Base-by-base conservation (phyloP, 2,888 invertebrate species). In the Pseudoips prasinana region DNA sequence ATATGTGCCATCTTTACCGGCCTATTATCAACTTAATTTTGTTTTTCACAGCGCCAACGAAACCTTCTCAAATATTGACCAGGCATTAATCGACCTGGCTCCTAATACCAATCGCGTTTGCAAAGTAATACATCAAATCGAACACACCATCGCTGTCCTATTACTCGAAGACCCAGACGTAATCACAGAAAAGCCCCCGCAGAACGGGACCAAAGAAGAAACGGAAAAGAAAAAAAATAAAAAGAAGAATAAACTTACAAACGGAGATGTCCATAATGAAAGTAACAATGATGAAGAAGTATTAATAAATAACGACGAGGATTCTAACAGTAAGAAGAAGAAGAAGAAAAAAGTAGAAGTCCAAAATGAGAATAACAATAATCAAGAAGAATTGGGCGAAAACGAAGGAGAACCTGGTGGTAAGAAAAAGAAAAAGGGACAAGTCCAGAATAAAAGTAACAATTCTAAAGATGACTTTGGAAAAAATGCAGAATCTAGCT, bases 91-190 rank as follows among this genome's bases (percentile, higher is more conserved):
- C 0, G 45, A 66, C 0, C 8, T 60, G 0, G 27, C 59, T 0
- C 65, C 67, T 0, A 40, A 53, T 0, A 53, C 63, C 1, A 63
- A 54, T 11, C 81, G 80, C 46, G 60, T 80, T n/a, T 62, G 67
- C 39, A 72, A 71, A 49, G 70, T 68, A 0, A 51, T 82, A 7
- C 53, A 69, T 26, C 64, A 73, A 1, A 46, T 85, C 6, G 46
- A 55, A 0, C 65, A 66, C 34, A 55, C 73, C 1, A 46, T 82
- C 3, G 51, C 19, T 1, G 32, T 31, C 20, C 26, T 35, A 0
- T 29, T 44, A 34, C 3, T 20, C 33, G 1, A 24, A 59, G 0
- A 35, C 25, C 22, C 29, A 18, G 1, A 36, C 8, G 24, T 48
- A 30, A 25, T n/a, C n/a, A n/a, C n/a, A n/a, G n/a, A n/a, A n/a